phyloP scores from a whole-genome alignment of 2,113 vertebrate species.

The Xyrauchen texanus region DNA sequence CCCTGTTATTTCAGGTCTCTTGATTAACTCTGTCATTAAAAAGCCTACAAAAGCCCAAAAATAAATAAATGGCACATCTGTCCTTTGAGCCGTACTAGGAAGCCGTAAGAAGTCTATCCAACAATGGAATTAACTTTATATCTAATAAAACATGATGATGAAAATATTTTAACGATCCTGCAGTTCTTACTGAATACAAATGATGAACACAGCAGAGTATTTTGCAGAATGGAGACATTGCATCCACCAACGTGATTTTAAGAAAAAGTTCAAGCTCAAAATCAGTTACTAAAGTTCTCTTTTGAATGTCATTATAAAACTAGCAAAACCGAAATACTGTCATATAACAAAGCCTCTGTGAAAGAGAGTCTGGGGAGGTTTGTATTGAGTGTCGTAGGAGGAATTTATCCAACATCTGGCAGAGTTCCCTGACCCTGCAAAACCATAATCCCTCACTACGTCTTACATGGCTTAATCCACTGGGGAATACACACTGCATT shows the following conservation, averaged over 20 bases:
- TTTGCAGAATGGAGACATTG: neutral
- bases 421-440: constrained; percentile 8
- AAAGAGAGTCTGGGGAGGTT: neutral
- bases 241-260: no score
- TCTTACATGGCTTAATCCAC: constrained; percentile 34
- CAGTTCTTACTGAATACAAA: neutral
- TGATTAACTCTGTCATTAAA: no score
- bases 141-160: constrained; percentile 11
- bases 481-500: constrained; percentile 18
- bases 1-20: no score
- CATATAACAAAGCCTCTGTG: constrained; percentile 3
- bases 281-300: neutral
- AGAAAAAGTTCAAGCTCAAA: no score
- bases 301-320: neutral
- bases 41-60: no score
- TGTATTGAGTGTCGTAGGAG: constrained; percentile 15
- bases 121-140: constrained; percentile 22
- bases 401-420: constrained; percentile 40
- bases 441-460: constrained; percentile 12
- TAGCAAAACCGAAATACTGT: constrained; percentile 1
- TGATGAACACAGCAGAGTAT: neutral
- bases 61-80: constrained; percentile 11
- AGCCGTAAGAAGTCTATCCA: neutral
- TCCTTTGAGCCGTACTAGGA: constrained; percentile 11
- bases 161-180: constrained; percentile 2